These are phyloP conservation scores for Oreortyx pictus DNA, from an alignment of 2,797 vertebrate genomes.

Conservation along the genomic window DNA sequence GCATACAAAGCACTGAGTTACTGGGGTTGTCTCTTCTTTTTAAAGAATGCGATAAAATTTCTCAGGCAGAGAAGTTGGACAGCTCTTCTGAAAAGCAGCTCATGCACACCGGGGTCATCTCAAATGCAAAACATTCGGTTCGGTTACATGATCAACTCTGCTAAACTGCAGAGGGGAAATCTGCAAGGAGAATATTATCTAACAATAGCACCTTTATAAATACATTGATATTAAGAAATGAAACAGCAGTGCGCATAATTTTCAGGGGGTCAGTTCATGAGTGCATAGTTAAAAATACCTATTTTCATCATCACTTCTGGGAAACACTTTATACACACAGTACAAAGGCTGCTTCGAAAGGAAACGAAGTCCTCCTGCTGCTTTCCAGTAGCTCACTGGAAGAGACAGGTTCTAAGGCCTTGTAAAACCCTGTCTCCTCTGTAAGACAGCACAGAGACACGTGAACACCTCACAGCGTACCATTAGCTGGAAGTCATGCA, in stretches of 20 bases:
- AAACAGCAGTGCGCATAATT: slow-evolving; percentile 21
- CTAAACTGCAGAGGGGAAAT: neutral
- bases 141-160: neutral
- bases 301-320: slow-evolving; percentile 37
- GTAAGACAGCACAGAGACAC: neutral
- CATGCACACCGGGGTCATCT: neutral
- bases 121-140: neutral
- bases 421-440: neutral
- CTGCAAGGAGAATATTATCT: neutral
- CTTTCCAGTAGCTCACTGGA: neutral
- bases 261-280: neutral
- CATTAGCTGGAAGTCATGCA: neutral
- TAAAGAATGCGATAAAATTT: neutral
- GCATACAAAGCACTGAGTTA: neutral
- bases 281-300: slow-evolving; percentile 5
- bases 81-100: neutral
- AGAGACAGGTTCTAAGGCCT: neutral
- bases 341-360: neutral
- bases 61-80: neutral
- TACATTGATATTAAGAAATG: neutral
- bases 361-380: neutral
- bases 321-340: neutral
- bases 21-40: rapidly evolving
- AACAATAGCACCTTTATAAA: neutral
- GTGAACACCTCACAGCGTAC: neutral